Percentiles rank a stretch among this genome's conserved stretches.
phyloP scores from a whole-genome alignment of 2,797 vertebrate genomes.

The Neopelma chrysocephalum region DNA sequence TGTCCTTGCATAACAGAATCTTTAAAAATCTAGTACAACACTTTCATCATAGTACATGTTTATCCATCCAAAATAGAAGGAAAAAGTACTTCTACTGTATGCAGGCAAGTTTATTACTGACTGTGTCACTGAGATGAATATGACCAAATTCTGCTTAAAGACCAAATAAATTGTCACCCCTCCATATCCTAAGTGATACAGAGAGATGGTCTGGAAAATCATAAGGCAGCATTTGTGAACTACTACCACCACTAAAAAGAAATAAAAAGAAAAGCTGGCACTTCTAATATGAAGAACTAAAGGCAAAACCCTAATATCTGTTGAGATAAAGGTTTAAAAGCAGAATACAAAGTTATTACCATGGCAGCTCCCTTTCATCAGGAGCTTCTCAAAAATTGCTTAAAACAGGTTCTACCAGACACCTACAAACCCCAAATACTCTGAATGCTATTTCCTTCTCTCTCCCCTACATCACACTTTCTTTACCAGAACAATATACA shows the following conservation, averaged over 20 bases:
- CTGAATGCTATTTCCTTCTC: background rate
- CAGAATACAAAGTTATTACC: background rate
- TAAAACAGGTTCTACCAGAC: background rate
- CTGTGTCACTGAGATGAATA: background rate
- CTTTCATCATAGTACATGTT: background rate
- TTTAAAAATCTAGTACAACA: background rate
- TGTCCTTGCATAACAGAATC: background rate
- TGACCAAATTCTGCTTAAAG: background rate
- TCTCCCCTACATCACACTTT: background rate
- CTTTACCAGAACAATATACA: background rate
- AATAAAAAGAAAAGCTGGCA: background rate
- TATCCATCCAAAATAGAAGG: background rate
- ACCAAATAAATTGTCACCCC: background rate
- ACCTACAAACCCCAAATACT: background rate
- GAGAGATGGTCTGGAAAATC: background rate
- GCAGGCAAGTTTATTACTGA: background rate
- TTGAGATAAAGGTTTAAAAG: background rate
- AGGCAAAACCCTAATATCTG: background rate
- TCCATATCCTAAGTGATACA: background rate
- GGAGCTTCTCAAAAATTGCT: background rate
- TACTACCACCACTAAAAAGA: background rate
- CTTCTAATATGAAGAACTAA: background rate
- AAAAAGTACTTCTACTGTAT: background rate
- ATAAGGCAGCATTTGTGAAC: background rate
- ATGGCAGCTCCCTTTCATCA: background rate